phyloP scores from a whole-genome alignment of 2,797 vertebrate genomes.

The Melanotaenia trifasciata region DNA sequence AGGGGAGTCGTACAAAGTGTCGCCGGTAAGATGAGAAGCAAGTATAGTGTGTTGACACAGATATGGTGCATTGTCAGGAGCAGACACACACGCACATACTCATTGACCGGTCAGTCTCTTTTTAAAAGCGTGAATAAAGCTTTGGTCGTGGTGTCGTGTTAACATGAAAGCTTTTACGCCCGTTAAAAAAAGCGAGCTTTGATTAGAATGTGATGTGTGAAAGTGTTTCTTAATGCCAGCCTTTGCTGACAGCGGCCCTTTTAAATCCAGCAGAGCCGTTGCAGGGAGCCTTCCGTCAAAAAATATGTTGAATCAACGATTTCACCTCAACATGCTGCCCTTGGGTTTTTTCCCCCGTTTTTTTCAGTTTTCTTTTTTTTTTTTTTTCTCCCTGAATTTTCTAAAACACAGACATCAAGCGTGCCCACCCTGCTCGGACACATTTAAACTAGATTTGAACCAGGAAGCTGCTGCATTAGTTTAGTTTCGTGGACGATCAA shows the following conservation, averaged over 20 bases:
- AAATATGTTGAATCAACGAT: constrained; percentile 70
- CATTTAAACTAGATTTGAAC: constrained; percentile 39
- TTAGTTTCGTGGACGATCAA: constrained; percentile 57
- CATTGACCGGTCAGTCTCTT: constrained; percentile 68
- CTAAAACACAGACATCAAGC: constrained; percentile 50
- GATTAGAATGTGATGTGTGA: constrained; percentile 77
- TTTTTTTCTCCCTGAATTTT: constrained; percentile 14
- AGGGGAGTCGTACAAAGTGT: constrained; percentile 59
- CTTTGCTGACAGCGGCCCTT: constrained; percentile 71
- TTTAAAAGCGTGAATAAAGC: constrained; percentile 74
- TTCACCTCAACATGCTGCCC: constrained; percentile 61
- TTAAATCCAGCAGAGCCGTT: constrained; percentile 69
- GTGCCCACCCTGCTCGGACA: constrained; percentile 18
- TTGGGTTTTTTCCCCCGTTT: neutral
- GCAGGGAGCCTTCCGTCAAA: constrained; percentile 72
- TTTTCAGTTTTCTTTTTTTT: neutral
- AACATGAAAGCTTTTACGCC: constrained; percentile 80
- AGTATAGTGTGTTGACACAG: constrained; percentile 66
- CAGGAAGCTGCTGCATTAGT: constrained; percentile 33
- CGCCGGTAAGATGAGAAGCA: constrained; percentile 72
- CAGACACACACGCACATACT: constrained; percentile 36
- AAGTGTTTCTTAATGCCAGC: constrained; percentile 75
- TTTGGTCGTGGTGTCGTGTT: constrained; percentile 77
- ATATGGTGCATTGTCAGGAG: constrained; percentile 63
- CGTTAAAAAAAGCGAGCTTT: constrained; percentile 76